Percentiles rank a stretch among this genome's conserved stretches.
These are phyloP conservation scores for Anser brachyrhynchus DNA, from an alignment of 2,113 vertebrate genomes.

Conservation along the genomic window DNA sequence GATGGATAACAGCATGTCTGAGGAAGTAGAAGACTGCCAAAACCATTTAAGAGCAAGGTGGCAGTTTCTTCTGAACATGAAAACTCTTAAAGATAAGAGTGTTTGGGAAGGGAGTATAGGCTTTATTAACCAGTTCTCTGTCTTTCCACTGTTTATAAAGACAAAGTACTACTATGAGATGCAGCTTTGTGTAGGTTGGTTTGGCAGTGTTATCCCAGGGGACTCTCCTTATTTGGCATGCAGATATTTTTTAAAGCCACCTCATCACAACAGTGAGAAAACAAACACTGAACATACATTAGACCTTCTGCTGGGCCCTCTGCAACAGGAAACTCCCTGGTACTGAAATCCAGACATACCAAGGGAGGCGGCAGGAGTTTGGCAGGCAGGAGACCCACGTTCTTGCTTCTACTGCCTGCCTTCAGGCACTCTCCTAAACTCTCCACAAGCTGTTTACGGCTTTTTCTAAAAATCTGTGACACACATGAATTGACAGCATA, in stretches of 20 bases:
- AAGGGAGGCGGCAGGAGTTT: not conserved
- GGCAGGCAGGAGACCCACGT: not conserved
- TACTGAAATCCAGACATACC: fast-evolving
- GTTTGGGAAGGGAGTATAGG: not conserved
- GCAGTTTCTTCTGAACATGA: not conserved
- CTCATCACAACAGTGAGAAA: not conserved
- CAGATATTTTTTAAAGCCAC: not conserved
- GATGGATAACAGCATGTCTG: not conserved
- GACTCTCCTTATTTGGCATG: not conserved
- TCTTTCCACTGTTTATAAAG: not conserved
- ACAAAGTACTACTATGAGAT: not conserved
- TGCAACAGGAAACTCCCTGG: not conserved
- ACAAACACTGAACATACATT: fast-evolving
- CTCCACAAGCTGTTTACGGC: not conserved
- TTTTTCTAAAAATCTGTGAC: not conserved
- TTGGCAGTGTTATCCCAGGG: not conserved
- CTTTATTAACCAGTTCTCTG: not conserved
- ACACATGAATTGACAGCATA: not conserved
- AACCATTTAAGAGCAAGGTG: not conserved
- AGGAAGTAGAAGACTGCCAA: not conserved
- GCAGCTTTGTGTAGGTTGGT: not conserved
- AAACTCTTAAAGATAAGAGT: not conserved
- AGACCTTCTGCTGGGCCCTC: not conserved
- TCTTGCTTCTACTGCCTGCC: not conserved
- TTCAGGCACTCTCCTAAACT: not conserved